Base-by-base conservation (phyloP, 2,113 vertebrate genomes). In the Callithrix jacchus region DNA sequence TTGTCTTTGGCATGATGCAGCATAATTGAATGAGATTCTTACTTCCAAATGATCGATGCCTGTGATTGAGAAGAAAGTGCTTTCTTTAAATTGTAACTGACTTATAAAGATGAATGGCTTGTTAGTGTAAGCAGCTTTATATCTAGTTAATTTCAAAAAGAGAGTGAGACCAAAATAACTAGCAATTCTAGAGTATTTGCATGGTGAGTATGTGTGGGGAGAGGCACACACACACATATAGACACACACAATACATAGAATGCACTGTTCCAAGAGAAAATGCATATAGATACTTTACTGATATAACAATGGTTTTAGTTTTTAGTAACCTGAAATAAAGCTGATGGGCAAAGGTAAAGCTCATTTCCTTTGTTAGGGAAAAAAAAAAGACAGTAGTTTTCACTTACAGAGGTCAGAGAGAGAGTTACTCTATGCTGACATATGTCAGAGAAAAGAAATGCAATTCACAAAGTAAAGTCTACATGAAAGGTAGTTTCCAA, bases 51-150 rank as follows among this genome's bases (percentile, higher is more conserved):
- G 87, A 95, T 96, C 47, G 49, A 94, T 92, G 68, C 37, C 23
- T 92, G 37, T 91, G 79, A 95, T 84, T 98, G 90, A 96, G 87
- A 93, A 89, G 88, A 89, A 93, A 86, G 79, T 76, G 47, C 52
- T 91, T 95, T 89, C 71, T 97, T 88, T 96, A 94, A 89, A 94
- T 94, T 91, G 23, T 93, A 93, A 79, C 83, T 93, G 93, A 94
- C 79, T 95, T 94, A 94, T 93, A 92, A 95, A 97, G 94, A 96
- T 90, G 73, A 97, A 97, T 95, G 82, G 54, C 89, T 93, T 93
- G 47, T 97, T 93, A 89, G 25, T 20, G 6, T 97, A 88, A 87
- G 84, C 64, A 95, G 70, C 49, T 91, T 92, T 79, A 77, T 79
- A 74, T 91, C 61, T 84, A 58, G 54, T 49, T 80, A 84, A n/a